phyloP scores from a whole-genome alignment of 30 jellyfish, hydroid and myxozoan species.

The Hydractinia symbiolongicarpus region DNA sequence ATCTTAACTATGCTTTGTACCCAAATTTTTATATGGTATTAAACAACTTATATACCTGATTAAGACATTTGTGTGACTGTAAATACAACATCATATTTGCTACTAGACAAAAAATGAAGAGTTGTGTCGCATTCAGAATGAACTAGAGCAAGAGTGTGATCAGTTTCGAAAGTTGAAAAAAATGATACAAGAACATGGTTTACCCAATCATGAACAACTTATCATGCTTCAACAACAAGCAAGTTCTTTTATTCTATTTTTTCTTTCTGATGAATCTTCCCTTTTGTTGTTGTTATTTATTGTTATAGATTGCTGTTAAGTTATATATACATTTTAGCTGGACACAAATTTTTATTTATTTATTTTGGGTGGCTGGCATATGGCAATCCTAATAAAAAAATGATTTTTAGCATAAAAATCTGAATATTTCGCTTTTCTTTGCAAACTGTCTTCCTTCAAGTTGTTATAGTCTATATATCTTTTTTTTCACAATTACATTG shows the following conservation, averaged over 20 bases:
- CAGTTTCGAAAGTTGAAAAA: slow-evolving; percentile 72
- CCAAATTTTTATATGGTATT: no score
- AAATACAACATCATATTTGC: no score
- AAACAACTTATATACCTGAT: no score
- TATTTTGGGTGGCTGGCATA: no score
- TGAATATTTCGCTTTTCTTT: no score
- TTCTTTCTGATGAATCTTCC: background rate
- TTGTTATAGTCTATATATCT: no score
- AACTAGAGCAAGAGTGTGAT: slow-evolving; percentile 90
- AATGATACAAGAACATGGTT: slow-evolving; percentile 91
- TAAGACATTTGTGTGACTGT: no score
- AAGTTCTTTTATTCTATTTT: background rate
- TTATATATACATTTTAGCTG: background rate
- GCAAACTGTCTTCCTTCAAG: no score
- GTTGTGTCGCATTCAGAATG: slow-evolving; percentile 81
- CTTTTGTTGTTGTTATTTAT: background rate
- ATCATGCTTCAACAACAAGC: slow-evolving; percentile 93
- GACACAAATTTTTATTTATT: background rate
- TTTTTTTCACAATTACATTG: no score
- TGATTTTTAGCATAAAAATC: no score
- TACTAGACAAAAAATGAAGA: slow-evolving; percentile 76
- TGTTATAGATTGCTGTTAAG: background rate
- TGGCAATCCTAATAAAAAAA: no score
- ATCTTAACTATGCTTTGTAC: no score
- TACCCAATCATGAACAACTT: slow-evolving; percentile 92